These are phyloP conservation scores for Rhinoraja longicauda DNA, from an alignment of 2,797 vertebrate genomes.

Conservation along the genomic window DNA sequence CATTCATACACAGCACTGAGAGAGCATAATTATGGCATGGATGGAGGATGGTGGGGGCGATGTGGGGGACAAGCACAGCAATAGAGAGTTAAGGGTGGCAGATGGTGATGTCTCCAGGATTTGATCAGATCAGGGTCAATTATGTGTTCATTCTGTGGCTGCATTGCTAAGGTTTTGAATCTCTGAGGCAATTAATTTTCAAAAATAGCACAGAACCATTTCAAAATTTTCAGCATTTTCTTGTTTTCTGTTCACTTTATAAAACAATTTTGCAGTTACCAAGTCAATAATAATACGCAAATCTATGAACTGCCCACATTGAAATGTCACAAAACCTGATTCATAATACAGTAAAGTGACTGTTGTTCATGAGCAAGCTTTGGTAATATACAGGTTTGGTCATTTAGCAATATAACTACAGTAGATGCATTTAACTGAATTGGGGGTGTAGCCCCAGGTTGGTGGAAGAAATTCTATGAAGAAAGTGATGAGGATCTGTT, in stretches of 20 bases:
- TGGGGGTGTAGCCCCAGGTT: background rate
- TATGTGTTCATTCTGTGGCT: constrained; percentile 55
- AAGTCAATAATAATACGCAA: background rate
- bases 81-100: constrained; percentile 66
- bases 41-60: constrained; percentile 49
- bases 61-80: constrained; percentile 54
- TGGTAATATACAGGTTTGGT: background rate
- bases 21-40: constrained; percentile 47
- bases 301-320: background rate
- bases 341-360: background rate
- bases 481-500: background rate
- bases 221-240: background rate
- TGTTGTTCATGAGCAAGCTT: background rate
- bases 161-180: constrained; percentile 52
- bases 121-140: constrained; percentile 64
- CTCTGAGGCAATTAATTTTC: background rate
- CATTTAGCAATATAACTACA: background rate
- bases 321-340: background rate
- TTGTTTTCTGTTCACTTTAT: background rate
- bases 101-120: constrained; percentile 65
- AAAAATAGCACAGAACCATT: background rate
- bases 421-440: background rate
- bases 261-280: background rate
- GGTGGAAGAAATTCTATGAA: background rate
- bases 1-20: constrained; percentile 50